Evolutionary conservation across 2,888 invertebrate genomes (phyloP).

Genomic region (Epinotia bilunana): DNA sequence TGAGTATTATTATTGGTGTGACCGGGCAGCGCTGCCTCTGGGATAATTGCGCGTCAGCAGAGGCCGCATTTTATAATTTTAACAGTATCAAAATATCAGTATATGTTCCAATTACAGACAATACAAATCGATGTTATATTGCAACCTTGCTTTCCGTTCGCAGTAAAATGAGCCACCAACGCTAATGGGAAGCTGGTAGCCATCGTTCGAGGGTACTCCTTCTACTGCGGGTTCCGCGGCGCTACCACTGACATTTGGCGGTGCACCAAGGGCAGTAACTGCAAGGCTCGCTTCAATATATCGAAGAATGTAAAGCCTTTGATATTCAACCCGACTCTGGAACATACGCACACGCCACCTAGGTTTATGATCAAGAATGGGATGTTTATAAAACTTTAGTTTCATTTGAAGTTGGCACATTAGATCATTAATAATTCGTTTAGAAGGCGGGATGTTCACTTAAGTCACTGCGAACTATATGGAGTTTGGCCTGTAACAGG

Average conservation of each 20-base stretch:
- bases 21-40: too few species aligned
- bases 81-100: too few species aligned
- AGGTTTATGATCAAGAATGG: conserved; percentile 23
- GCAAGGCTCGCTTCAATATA: conserved; percentile 46
- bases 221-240: conserved; percentile 47
- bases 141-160: conserved; percentile 6
- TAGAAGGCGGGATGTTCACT: neutral
- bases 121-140: neutral
- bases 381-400: conserved; percentile 10
- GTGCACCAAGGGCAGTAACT: conserved; percentile 45
- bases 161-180: conserved; percentile 50
- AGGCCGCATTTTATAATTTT: too few species aligned
- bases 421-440: neutral
- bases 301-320: conserved; percentile 33
- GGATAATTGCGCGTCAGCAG: too few species aligned
- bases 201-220: conserved; percentile 53
- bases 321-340: conserved; percentile 17
- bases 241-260: conserved; percentile 42
- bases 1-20: too few species aligned
- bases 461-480: neutral
- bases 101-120: neutral
- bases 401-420: neutral
- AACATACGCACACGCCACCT: conserved; percentile 36
- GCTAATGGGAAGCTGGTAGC: conserved; percentile 50
- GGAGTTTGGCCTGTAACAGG: too few species aligned